Conservation (phyloP, 2,113 vertebrate genomes). For the Sinosuthora webbiana region DNA sequence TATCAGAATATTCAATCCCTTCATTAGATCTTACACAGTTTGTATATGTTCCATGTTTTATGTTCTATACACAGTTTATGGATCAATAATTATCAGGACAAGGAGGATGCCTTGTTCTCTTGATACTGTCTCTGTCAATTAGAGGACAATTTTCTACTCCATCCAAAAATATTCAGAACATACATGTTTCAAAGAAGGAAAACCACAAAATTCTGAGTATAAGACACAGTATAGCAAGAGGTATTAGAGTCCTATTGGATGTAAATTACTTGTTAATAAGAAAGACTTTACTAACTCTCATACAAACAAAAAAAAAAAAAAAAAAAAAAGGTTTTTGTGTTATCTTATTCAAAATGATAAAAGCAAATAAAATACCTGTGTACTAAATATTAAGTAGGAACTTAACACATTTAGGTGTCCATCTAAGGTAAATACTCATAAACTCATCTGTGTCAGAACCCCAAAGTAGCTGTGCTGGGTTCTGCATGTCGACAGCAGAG, state of each 20-base stretch:
- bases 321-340: background rate
- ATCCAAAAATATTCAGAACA: background rate
- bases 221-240: background rate
- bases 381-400: background rate
- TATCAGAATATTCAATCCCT: background rate
- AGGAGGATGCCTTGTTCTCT: background rate
- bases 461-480: accelerated
- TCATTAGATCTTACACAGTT: background rate
- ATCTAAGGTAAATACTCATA: background rate
- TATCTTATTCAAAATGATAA: background rate
- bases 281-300: background rate
- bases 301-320: background rate
- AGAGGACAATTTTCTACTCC: background rate
- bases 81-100: background rate
- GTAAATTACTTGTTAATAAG: background rate
- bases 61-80: background rate
- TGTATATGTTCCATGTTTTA: too few species aligned
- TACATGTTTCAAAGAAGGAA: background rate
- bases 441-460: background rate
- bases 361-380: background rate
- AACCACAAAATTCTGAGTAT: background rate
- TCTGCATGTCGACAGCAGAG: background rate
- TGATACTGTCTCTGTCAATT: background rate
- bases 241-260: background rate
- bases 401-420: background rate